Evolutionary conservation across 2,888 invertebrate species (phyloP), one percentile per base, ranked within the genome.

Genomic region (Hoplodrina blanda): DNA sequence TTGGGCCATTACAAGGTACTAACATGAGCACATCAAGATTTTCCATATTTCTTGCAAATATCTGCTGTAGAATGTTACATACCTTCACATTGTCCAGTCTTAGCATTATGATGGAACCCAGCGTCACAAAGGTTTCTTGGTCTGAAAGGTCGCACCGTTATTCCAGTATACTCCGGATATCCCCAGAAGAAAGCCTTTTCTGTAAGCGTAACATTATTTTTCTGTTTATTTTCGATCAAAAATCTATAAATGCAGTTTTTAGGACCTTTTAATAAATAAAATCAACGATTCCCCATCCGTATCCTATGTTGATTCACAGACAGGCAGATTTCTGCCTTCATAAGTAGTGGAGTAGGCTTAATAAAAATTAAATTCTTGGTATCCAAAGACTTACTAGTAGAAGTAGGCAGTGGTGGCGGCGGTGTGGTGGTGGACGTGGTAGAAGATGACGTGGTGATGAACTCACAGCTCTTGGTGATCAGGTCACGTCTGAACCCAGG

Each of bases 401-500:
- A 79, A 53, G 80, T 52, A 10, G 89, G 72, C 5, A 82, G 71
- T 4, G 78, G 68, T 1, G 85, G 75, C 1, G 70, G 62, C 53
- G 78, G 62, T 37, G 84, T 81, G 0, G 88, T 83, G 4, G 88
- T 87, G 0, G 86, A 82, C 0, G 91, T 89, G 0, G 90, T 89
- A 5, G 90, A 85, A 0, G 90, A 86, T 0, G 90, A 83, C 3
- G 90, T 85, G 15, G 88, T 86, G 59, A 89, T 82, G 56, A 90
- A 71, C 30, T 86, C 89, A 78, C 96, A 96, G 1, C 88, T 85
- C 1, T 91, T 92, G 0, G 93, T 91, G 33, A 81, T 52, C n/a
- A 95, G 91, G 85, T 98, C 98, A 73, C 97, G 96, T 7, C 97
- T 93, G 91, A 98, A 99, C 0, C 98, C 98, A 0, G 96, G 92